Evolutionary conservation across 92 coral and sea anemone species (phyloP), one percentile per base, ranked within the genome.

Genomic region (Epizoanthus illoricatus): DNA sequence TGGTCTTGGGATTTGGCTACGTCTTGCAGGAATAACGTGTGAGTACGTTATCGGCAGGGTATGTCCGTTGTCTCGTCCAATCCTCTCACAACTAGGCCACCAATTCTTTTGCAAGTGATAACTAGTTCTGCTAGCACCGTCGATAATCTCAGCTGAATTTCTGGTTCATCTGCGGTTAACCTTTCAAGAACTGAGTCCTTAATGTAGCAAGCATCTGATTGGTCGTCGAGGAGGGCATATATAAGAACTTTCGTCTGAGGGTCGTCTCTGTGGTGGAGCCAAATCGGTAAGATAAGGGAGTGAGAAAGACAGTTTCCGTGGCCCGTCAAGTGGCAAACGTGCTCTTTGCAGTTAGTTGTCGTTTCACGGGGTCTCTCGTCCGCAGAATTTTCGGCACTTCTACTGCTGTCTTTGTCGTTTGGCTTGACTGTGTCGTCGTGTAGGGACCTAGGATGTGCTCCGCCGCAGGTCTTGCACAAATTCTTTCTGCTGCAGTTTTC

Each of bases 1-100:
- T 2, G 87, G 93, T 74, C 86, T 87, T 24, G 93, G 90, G 42
- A 90, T 90, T 33, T 90, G 90, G 3, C 60, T 74, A 7, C 88
- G 80, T 52, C 75, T 28, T 5, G 90, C 90, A 41, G 89, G 90
- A 33, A 87, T 87, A 60, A 71, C 47, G 42, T 74, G 65, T 41
- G 92, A 72, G 55, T 80, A 89, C 60, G 71, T 40, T 49, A 9
- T 73, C 20, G 91, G 91, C 7, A 90, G 71, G 13, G 80, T 13
- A 90, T 75, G 9, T 84, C 80, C 18, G 64, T 66, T 2, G 33
- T 7, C 41, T 81, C 88, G 24, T 76, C 83, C 11, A 85, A 61
- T 11, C 72, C 87, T 40, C 72, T 57, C 12, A 80, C 71, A 4
- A 80, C 84, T 28, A 85, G 76, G 23, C 87, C 92, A 5, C 54